Evolutionary conservation across 2,888 invertebrate species (phyloP).

Genomic region (Linnaemya vulpina): DNA sequence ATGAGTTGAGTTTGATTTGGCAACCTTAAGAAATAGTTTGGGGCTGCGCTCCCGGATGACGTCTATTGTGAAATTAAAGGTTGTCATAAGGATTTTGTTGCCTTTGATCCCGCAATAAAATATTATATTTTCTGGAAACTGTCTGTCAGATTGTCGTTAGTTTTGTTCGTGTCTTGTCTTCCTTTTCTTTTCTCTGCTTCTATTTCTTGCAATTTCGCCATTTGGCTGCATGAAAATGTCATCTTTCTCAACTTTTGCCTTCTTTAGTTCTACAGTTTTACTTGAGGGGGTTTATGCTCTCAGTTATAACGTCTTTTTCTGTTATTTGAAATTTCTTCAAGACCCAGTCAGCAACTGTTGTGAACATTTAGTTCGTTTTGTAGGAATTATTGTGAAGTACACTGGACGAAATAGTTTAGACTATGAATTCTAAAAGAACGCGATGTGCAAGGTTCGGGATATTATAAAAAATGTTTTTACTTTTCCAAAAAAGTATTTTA

Average conservation of each 20-base stretch:
- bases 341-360: constrained; percentile 55
- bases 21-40: constrained; percentile 36
- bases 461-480: no score
- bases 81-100: constrained; percentile 55
- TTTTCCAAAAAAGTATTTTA: no score
- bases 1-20: constrained; percentile 23
- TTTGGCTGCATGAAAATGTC: constrained; percentile 56
- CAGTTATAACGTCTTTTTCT: constrained; percentile 25
- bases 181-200: background rate
- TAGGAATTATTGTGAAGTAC: constrained; percentile 23
- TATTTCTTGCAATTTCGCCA: constrained; percentile 20
- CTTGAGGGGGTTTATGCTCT: constrained; percentile 53
- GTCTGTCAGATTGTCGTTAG: constrained; percentile 24
- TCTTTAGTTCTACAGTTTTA: constrained; percentile 50
- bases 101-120: constrained; percentile 37
- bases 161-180: constrained; percentile 25
- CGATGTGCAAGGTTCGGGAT: no score
- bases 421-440: no score
- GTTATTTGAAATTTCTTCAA: constrained; percentile 33
- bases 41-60: constrained; percentile 39
- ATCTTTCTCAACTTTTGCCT: constrained; percentile 69
- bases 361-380: constrained; percentile 65
- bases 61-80: constrained; percentile 62
- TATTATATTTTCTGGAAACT: constrained; percentile 15
- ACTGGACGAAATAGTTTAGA: constrained; percentile 23